Conservation (phyloP, 2,888 invertebrate genomes). For the Trachelus troglodyta region DNA sequence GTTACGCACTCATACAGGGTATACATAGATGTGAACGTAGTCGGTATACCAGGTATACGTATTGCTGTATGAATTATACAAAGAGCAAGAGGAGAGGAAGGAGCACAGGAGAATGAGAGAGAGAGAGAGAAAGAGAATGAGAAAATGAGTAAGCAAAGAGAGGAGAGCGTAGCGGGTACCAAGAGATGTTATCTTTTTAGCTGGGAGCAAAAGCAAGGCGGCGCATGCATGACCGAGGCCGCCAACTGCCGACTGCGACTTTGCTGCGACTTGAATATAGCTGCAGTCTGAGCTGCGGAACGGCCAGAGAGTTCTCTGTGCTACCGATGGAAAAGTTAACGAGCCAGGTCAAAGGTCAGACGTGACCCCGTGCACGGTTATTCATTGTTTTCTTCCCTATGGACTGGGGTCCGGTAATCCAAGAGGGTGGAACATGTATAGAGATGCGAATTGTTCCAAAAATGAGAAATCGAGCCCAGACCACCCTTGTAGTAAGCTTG, state of each 20-base stretch:
- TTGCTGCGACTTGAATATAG: background rate
- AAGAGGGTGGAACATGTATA: no score
- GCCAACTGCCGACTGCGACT: background rate
- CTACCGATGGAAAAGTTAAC: slow-evolving; percentile 7
- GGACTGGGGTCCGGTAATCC: no score
- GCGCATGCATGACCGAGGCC: slow-evolving; percentile 3
- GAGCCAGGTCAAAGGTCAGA: background rate
- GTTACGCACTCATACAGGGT: no score
- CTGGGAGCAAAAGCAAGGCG: slow-evolving; percentile 16
- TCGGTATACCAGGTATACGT: slow-evolving; percentile 1
- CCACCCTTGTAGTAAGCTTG: no score
- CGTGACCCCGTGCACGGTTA: slow-evolving; percentile 3
- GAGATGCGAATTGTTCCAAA: no score
- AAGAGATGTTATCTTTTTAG: slow-evolving; percentile 21
- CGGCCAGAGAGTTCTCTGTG: background rate
- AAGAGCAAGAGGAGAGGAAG: slow-evolving; percentile 3
- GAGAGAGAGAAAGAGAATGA: background rate
- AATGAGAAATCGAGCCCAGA: no score
- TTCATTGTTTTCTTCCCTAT: background rate
- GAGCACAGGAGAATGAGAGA: background rate
- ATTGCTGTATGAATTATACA: slow-evolving; percentile 1
- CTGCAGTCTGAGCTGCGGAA: no score
- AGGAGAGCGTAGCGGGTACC: background rate
- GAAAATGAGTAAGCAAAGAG: no score
- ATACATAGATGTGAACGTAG: background rate